Evolutionary conservation across 2,888 invertebrate species (phyloP), one percentile per base, ranked within the genome.

Genomic region (Dorcus parallelipipedus): DNA sequence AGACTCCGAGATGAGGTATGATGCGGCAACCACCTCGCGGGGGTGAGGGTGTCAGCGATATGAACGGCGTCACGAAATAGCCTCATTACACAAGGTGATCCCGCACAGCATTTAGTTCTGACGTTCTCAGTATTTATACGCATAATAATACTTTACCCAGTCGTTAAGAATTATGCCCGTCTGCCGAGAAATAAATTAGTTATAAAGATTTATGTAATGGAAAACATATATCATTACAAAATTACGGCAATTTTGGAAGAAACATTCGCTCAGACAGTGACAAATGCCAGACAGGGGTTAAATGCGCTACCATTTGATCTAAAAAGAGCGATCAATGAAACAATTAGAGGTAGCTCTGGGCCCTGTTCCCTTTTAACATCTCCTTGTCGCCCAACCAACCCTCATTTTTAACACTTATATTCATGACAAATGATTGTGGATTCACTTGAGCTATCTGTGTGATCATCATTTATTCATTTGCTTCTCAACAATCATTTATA

Each of bases 61-160:
- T 65, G 68, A 68, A 65, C 68, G 60, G 64, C 70, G 71, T 69
- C 72, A 72, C 72, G 73, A 68, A 71, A 74, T 72, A 69, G 71
- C 67, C 71, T 71, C 73, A 71, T 74, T 74, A 74, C 67, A 69
- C 65, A 65, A 64, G 68, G 66, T 68, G 70, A 70, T 71, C 67
- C 69, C 67, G 65, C 83, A 82, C 69, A 67, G 65, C 83, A 82
- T 83, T 84, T 83, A 83, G 81, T 82, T 81, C 78, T 82, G 83
- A 83, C 83, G 82, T 82, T 82, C 78, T 76, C 81, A 83, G 83
- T 83, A 84, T 84, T 84, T 84, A 84, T 84, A 82, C 83, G 83
- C 83, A 84, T 84, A 84, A 84, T 84, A 84, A 84, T 83, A 83
- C 72, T 70, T 69, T 68, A 68, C 67, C 78, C 58, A 60, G 47